These are phyloP conservation scores for Melinaea menophilus DNA, from an alignment of 2,888 invertebrate species.

Conservation along the genomic window DNA sequence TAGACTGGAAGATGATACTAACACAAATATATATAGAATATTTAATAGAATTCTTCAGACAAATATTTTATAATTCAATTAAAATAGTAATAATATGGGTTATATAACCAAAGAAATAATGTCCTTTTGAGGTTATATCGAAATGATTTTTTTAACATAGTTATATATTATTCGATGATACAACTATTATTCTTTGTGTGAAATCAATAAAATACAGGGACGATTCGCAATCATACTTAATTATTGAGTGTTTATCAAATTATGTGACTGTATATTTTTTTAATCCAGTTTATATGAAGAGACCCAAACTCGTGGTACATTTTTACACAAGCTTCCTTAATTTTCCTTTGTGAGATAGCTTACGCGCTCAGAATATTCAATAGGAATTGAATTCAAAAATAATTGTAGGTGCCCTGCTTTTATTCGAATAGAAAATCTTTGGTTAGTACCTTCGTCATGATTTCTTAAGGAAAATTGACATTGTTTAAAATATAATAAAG, in stretches of 20 bases:
- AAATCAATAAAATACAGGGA: too few species aligned
- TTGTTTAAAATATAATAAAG: neutral
- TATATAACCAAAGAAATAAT: too few species aligned
- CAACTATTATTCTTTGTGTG: too few species aligned
- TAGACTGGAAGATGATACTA: conserved; percentile 9
- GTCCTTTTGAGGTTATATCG: too few species aligned
- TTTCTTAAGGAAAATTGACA: neutral
- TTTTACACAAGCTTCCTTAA: conserved; percentile 57
- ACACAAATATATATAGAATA: neutral
- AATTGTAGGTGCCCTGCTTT: conserved; percentile 25
- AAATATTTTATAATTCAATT: too few species aligned
- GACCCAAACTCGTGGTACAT: conserved; percentile 47
- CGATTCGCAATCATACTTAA: too few species aligned
- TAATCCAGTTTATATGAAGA: conserved; percentile 38
- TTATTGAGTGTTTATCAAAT: neutral
- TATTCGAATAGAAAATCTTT: conserved; percentile 22
- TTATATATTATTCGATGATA: too few species aligned
- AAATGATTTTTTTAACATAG: too few species aligned
- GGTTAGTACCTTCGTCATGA: conserved; percentile 2
- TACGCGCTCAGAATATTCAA: conserved; percentile 56
- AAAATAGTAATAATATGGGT: too few species aligned
- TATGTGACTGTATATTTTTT: neutral
- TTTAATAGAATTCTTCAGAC: too few species aligned
- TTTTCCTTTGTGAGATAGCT: conserved; percentile 55
- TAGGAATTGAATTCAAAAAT: conserved; percentile 36